phyloP scores from a whole-genome alignment of 2,113 vertebrate genomes.

The Calidris pugnax region DNA sequence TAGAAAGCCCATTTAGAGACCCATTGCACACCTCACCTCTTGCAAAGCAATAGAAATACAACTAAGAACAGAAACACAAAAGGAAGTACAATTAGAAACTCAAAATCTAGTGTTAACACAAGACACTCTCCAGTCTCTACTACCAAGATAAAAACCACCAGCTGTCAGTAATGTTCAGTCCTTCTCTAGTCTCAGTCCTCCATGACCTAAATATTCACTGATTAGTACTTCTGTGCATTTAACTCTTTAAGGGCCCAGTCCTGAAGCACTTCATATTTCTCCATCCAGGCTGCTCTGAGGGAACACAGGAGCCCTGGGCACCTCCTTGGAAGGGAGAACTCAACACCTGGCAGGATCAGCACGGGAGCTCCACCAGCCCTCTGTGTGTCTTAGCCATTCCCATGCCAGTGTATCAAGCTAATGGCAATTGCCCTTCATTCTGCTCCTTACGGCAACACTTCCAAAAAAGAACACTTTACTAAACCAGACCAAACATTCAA shows the following conservation, averaged over 20 bases:
- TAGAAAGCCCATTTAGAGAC: not conserved
- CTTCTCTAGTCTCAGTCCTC: not conserved
- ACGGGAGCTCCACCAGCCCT: not conserved
- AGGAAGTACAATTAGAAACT: not conserved
- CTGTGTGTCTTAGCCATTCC: rapidly evolving
- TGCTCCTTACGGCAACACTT: rapidly evolving
- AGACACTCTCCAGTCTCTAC: not conserved
- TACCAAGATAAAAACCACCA: not conserved
- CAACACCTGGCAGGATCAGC: not conserved
- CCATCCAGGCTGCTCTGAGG: not conserved
- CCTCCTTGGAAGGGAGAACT: not conserved
- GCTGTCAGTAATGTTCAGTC: not conserved
- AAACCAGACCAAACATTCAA: not conserved
- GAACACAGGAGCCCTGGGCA: not conserved
- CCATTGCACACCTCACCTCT: not conserved
- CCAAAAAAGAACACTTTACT: not conserved
- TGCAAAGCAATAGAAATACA: not conserved
- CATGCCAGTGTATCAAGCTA: not conserved
- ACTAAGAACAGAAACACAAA: not conserved
- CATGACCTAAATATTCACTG: constrained; percentile 37
- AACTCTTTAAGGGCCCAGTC: not conserved
- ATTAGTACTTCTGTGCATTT: not conserved
- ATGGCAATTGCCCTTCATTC: not conserved
- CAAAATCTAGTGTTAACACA: not conserved
- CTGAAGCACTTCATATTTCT: not conserved